Evolutionary conservation across 2,888 invertebrate species (phyloP).

Genomic region (Torymus aiolomorphi): DNA sequence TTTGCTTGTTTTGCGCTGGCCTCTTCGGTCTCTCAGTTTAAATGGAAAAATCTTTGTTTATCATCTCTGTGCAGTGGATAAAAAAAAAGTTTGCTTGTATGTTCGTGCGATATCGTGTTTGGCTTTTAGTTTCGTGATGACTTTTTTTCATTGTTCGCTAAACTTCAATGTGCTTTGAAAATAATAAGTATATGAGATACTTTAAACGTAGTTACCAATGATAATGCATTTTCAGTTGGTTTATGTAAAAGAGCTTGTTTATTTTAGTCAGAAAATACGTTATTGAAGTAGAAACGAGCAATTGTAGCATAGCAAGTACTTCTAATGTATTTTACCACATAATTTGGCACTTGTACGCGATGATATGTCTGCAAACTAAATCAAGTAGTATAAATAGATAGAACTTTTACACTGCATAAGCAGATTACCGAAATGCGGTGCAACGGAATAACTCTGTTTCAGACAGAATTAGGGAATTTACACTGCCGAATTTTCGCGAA

Average conservation of each 20-base stretch:
- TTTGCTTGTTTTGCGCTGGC: not conserved
- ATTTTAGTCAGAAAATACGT: no score
- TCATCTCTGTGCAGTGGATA: not conserved
- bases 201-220: no score
- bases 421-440: not conserved
- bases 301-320: no score
- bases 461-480: not conserved
- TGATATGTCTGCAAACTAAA: not conserved
- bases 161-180: not conserved
- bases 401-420: not conserved
- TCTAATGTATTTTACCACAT: no score
- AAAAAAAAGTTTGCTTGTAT: not conserved
- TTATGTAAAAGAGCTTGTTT: no score
- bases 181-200: no score
- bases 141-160: not conserved
- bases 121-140: not conserved
- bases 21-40: slow-evolving; percentile 1
- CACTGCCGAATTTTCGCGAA: slow-evolving; percentile 8
- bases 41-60: slow-evolving; percentile 35
- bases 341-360: no score
- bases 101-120: not conserved
- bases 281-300: no score
- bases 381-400: slow-evolving; percentile 2
- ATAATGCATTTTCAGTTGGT: no score
- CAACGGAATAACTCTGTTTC: slow-evolving; percentile 8